Percentiles rank a stretch among this genome's conserved stretches.
These are phyloP conservation scores for Eupeodes corollae DNA, from an alignment of 1,140 invertebrate genomes.

Conservation along the genomic window DNA sequence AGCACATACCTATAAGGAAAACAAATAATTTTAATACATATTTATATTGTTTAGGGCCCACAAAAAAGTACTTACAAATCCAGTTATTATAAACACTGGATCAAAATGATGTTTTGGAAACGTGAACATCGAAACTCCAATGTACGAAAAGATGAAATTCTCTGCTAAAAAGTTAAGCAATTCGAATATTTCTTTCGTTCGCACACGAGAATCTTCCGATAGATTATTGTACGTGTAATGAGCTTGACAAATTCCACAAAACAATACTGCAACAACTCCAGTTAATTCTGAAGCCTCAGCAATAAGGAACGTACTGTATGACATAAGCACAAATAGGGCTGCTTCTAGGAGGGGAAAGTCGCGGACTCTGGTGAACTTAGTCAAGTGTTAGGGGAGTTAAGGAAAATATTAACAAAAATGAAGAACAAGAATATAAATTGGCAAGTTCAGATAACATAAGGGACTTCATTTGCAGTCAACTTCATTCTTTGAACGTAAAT, in stretches of 20 bases:
- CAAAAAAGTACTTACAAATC: constrained; percentile 60
- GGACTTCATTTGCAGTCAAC: too few relatives aligned
- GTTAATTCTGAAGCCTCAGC: constrained; percentile 92
- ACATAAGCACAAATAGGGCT: constrained; percentile 93
- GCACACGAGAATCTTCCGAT: constrained; percentile 70
- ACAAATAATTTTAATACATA: not conserved
- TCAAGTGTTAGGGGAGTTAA: constrained; percentile 51
- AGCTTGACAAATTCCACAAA: constrained; percentile 97
- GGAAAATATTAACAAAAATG: constrained; percentile 15
- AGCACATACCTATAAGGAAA: constrained; percentile 56
- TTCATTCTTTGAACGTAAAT: too few relatives aligned
- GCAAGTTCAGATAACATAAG: too few relatives aligned
- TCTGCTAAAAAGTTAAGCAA: constrained; percentile 93
- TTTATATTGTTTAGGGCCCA: not conserved
- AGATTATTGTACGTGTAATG: constrained; percentile 99
- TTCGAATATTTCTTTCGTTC: constrained; percentile 93
- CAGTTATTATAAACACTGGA: constrained; percentile 77
- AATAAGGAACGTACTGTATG: constrained; percentile 92
- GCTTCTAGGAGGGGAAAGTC: constrained; percentile 95
- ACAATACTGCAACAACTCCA: constrained; percentile 92
- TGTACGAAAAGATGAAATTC: constrained; percentile 98
- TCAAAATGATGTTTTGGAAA: constrained; percentile 93
- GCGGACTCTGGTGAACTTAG: constrained; percentile 88
- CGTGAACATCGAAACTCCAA: constrained; percentile 97
- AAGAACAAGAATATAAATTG: constrained; percentile 3